Evolutionary conservation across 2,888 invertebrate genomes (phyloP).

Genomic region (Polydrusus cervinus): DNA sequence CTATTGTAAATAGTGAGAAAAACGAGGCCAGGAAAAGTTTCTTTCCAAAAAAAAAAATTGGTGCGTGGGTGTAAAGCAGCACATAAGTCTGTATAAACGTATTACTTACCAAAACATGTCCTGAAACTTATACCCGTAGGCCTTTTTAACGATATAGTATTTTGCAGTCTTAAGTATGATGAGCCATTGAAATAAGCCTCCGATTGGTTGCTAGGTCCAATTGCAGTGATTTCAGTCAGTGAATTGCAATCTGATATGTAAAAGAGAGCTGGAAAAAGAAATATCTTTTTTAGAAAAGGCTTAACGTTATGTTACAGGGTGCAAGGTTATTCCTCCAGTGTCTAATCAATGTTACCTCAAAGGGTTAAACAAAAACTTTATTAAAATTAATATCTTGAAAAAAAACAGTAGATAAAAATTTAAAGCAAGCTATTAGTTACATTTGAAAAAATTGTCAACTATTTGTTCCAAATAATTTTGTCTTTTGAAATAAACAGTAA

Average conservation of each 20-base stretch:
- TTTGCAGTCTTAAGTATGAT: conserved; percentile 82
- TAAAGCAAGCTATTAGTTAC: too few relatives aligned
- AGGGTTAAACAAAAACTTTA: too few relatives aligned
- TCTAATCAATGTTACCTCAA: background rate
- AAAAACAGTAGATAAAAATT: too few relatives aligned
- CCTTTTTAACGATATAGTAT: conserved; percentile 84
- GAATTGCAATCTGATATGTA: conserved; percentile 48
- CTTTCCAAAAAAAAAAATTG: too few relatives aligned
- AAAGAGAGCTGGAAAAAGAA: conserved; percentile 53
- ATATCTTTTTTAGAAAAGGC: background rate
- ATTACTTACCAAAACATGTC: conserved; percentile 78
- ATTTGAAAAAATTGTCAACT: too few relatives aligned
- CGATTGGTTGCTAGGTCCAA: conserved; percentile 77
- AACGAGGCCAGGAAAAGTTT: too few relatives aligned
- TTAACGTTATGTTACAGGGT: background rate
- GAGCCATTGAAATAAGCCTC: conserved; percentile 91
- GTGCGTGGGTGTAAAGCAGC: background rate
- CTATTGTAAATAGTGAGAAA: too few relatives aligned
- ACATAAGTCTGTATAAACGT: too few relatives aligned
- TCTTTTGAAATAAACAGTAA: too few relatives aligned
- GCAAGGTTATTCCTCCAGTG: background rate
- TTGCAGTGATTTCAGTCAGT: conserved; percentile 52
- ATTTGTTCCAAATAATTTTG: too few relatives aligned
- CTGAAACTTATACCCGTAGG: conserved; percentile 89
- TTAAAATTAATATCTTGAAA: too few relatives aligned